Conservation (phyloP, 2,113 vertebrate species). For the Potamarius usumacintae region DNA sequence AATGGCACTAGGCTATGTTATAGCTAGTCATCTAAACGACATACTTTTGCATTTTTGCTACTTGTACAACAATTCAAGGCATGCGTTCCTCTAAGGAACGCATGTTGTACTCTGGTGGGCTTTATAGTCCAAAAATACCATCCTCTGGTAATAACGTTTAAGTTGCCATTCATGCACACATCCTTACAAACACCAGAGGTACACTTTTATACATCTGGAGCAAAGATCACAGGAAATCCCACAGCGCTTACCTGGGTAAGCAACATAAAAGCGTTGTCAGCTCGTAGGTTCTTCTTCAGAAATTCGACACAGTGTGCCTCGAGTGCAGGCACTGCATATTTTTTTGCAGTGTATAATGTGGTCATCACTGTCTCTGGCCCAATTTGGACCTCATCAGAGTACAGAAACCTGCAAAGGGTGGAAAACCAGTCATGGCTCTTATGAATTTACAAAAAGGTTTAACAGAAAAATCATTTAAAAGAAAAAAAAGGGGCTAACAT, state of each 20-base stretch:
- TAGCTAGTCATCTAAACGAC: neutral
- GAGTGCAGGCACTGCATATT: slow-evolving; percentile 85
- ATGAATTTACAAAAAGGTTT: neutral
- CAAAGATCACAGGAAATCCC: neutral
- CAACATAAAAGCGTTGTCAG: slow-evolving; percentile 87
- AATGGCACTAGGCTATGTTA: neutral
- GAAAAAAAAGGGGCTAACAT: neutral
- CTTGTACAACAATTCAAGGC: neutral
- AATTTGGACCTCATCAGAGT: slow-evolving; percentile 88
- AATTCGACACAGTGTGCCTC: slow-evolving; percentile 90
- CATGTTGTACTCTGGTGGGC: neutral
- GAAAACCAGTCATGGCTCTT: neutral
- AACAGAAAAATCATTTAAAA: neutral
- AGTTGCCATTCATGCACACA: neutral
- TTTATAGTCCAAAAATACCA: neutral
- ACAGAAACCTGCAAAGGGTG: slow-evolving; percentile 76
- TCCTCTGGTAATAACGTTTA: neutral
- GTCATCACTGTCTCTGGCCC: slow-evolving; percentile 91
- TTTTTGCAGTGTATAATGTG: slow-evolving; percentile 88
- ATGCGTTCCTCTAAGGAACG: neutral
- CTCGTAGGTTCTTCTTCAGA: slow-evolving; percentile 85
- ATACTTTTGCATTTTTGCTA: neutral
- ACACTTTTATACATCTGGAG: neutral
- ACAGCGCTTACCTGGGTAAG: slow-evolving; percentile 79
- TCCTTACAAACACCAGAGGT: neutral